A percentile compares a stretch with the other conserved stretches of the same genome.
phyloP scores from a whole-genome alignment of 2,797 vertebrate species.

The Hydrophis major region DNA sequence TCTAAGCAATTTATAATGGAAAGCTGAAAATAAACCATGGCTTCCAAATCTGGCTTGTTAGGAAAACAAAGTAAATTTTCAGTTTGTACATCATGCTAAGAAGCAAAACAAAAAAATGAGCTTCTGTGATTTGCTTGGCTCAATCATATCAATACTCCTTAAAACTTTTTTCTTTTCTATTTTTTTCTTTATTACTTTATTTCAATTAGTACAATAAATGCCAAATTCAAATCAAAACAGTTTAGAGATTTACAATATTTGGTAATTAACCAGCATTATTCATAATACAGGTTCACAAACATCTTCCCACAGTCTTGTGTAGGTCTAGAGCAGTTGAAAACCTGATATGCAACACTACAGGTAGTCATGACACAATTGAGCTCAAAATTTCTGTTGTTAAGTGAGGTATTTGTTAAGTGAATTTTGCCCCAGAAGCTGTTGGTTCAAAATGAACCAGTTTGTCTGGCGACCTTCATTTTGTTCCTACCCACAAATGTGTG shows the following conservation, averaged over 20 bases:
- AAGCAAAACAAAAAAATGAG: background rate
- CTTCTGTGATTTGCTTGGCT: background rate
- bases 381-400: too few species aligned
- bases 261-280: conserved; percentile 6
- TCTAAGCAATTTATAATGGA: background rate
- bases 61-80: background rate
- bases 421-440: too few species aligned
- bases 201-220: background rate
- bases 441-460: too few species aligned
- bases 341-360: background rate
- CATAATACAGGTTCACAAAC: background rate
- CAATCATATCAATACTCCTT: background rate
- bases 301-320: conserved; percentile 13
- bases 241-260: background rate
- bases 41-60: background rate
- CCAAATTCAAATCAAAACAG: conserved; percentile 23
- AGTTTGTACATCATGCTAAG: background rate
- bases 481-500: too few species aligned
- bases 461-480: too few species aligned
- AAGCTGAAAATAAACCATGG: background rate
- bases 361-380: background rate
- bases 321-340: background rate
- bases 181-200: background rate
- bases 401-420: too few species aligned
- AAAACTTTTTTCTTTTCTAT: background rate